Evolutionary conservation across 2,797 vertebrate species (phyloP).

Genomic region (Lithobates pipiens): DNA sequence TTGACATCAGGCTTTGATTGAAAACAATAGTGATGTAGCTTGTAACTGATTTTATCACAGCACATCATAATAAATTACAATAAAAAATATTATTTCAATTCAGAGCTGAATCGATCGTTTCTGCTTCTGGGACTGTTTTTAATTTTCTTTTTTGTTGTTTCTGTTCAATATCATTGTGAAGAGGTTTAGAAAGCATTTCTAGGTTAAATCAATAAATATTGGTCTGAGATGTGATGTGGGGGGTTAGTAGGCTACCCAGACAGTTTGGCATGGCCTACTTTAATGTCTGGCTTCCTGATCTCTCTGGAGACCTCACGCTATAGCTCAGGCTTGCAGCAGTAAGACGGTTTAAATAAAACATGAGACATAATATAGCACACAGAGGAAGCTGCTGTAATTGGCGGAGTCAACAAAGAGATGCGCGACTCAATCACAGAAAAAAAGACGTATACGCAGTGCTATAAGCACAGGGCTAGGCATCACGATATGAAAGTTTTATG

Average conservation of each 20-base stretch:
- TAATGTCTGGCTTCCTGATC: slow-evolving; percentile 35
- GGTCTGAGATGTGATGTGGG: slow-evolving; percentile 1
- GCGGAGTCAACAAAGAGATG: slow-evolving; percentile 9
- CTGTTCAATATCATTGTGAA: slow-evolving; percentile 9
- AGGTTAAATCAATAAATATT: slow-evolving; percentile 24
- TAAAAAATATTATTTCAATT: too few species aligned
- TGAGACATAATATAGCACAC: slow-evolving; percentile 33
- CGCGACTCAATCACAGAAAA: neutral
- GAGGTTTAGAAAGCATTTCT: slow-evolving; percentile 21
- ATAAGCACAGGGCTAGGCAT: neutral
- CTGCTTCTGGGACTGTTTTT: too few species aligned
- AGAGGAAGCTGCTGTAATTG: slow-evolving; percentile 22
- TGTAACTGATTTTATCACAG: too few species aligned
- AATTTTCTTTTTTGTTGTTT: neutral
- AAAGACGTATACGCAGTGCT: neutral
- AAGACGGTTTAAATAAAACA: slow-evolving; percentile 44
- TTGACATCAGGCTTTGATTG: neutral
- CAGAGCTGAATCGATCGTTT: too few species aligned
- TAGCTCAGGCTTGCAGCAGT: slow-evolving; percentile 22
- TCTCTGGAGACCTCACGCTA: slow-evolving; percentile 33
- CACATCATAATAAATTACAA: too few species aligned
- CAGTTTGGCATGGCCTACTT: slow-evolving; percentile 39
- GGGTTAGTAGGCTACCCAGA: slow-evolving; percentile 5
- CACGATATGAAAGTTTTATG: neutral
- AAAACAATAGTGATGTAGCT: too few species aligned